Evolutionary conservation across 2,888 invertebrate species (phyloP).

Genomic region (Heliconius hortense): DNA sequence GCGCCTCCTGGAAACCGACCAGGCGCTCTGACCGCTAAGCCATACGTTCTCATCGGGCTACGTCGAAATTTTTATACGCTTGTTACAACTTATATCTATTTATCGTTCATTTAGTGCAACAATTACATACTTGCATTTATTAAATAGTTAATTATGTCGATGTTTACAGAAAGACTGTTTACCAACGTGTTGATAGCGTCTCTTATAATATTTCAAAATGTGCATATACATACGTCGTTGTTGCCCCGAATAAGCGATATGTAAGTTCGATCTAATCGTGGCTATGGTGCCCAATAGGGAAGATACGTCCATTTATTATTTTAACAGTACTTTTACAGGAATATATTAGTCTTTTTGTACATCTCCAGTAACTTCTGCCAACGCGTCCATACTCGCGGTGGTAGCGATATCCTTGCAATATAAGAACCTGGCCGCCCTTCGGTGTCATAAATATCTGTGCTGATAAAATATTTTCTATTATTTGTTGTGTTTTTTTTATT

Average conservation of each 20-base stretch:
- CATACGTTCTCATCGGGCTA: too few species aligned
- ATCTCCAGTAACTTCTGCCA: slow-evolving; percentile 62
- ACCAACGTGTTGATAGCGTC: neutral
- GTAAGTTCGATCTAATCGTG: slow-evolving; percentile 44
- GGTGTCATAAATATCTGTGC: slow-evolving; percentile 53
- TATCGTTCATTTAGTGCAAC: neutral
- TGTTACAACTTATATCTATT: too few species aligned
- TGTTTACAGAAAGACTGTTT: neutral
- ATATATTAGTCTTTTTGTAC: slow-evolving; percentile 53
- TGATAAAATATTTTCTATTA: slow-evolving; percentile 35
- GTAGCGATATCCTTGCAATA: slow-evolving; percentile 56
- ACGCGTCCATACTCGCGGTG: slow-evolving; percentile 59
- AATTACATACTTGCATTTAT: neutral
- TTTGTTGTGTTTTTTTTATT: neutral
- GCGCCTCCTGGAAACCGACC: too few species aligned
- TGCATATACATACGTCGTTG: neutral
- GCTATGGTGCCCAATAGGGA: slow-evolving; percentile 54
- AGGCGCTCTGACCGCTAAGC: too few species aligned
- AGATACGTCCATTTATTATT: slow-evolving; percentile 54
- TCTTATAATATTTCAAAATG: neutral
- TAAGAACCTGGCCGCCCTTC: slow-evolving; percentile 59
- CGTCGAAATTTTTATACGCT: too few species aligned
- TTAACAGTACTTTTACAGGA: slow-evolving; percentile 59
- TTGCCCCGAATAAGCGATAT: neutral
- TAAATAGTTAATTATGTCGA: neutral